phyloP scores from a whole-genome alignment of 2,113 vertebrate genomes.

The Rynchops niger region DNA sequence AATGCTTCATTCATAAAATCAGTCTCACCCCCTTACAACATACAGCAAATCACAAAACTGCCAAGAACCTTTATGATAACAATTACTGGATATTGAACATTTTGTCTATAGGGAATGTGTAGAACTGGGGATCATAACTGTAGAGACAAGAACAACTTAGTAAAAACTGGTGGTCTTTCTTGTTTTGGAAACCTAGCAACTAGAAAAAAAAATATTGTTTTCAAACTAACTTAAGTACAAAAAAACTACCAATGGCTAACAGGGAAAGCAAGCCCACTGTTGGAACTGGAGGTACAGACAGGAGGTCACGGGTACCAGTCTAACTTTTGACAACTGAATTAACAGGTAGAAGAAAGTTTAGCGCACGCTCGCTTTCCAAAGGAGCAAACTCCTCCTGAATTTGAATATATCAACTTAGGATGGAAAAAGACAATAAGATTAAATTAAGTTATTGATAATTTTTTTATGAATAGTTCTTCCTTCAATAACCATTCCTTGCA shows the following conservation, averaged over 20 bases:
- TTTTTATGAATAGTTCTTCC: neutral
- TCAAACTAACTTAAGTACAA: neutral
- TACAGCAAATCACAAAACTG: neutral
- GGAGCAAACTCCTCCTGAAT: neutral
- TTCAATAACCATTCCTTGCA: neutral
- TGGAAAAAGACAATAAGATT: neutral
- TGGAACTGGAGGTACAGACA: neutral
- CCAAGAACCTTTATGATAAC: neutral
- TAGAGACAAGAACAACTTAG: neutral
- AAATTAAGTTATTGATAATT: neutral
- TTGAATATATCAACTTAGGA: neutral
- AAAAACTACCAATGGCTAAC: neutral
- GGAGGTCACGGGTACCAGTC: neutral
- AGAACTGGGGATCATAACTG: neutral
- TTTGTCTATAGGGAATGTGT: neutral
- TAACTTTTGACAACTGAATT: neutral
- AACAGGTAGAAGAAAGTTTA: neutral
- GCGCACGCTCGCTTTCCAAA: neutral
- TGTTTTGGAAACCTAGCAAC: neutral
- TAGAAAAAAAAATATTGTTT: neutral
- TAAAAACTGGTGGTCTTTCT: neutral
- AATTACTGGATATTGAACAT: neutral
- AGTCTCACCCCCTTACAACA: neutral
- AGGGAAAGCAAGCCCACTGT: neutral
- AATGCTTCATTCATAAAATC: neutral